Percentiles rank a stretch among this genome's conserved stretches.
Conservation (phyloP, 1,140 invertebrate genomes). For the Gonioctena quinquepunctata region DNA sequence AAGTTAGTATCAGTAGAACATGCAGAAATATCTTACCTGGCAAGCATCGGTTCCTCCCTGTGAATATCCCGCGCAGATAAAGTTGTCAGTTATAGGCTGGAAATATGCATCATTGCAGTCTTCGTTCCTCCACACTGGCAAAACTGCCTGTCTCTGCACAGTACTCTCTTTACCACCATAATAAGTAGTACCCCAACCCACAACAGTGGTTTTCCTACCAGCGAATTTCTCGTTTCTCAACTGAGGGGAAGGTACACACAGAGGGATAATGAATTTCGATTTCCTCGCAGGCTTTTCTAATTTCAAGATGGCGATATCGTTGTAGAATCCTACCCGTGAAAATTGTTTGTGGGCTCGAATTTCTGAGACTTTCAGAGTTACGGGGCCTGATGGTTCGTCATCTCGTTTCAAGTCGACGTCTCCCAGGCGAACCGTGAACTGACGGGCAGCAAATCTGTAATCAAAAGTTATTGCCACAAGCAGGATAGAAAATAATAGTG, state of each 20-base stretch:
- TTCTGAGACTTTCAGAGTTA: constrained; percentile 75
- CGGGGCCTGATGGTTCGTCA: constrained; percentile 78
- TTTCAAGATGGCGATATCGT: constrained; percentile 86
- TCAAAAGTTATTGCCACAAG: not conserved
- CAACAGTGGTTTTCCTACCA: constrained; percentile 78
- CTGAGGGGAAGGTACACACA: constrained; percentile 75
- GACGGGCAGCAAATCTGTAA: constrained; percentile 76
- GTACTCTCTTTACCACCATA: constrained; percentile 85
- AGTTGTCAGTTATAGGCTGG: constrained; percentile 88
- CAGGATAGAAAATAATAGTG: not conserved
- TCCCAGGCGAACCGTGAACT: constrained; percentile 86
- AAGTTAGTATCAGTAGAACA: too few species aligned
- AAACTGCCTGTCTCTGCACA: constrained; percentile 76
- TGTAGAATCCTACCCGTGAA: constrained; percentile 85
- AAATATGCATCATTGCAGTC: constrained; percentile 90
- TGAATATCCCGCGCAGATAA: constrained; percentile 88
- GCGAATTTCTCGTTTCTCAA: constrained; percentile 66
- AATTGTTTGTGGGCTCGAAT: constrained; percentile 81
- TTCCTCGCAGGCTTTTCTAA: constrained; percentile 73
- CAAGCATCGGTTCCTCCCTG: constrained; percentile 91
- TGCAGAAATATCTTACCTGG: constrained; percentile 71
- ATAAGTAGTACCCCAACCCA: constrained; percentile 90
- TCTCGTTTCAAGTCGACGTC: constrained; percentile 83
- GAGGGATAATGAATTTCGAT: constrained; percentile 83
- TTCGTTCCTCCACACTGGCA: constrained; percentile 90